These are phyloP conservation scores for Pholis gunnellus DNA, from an alignment of 2,113 vertebrate genomes.

Conservation along the genomic window DNA sequence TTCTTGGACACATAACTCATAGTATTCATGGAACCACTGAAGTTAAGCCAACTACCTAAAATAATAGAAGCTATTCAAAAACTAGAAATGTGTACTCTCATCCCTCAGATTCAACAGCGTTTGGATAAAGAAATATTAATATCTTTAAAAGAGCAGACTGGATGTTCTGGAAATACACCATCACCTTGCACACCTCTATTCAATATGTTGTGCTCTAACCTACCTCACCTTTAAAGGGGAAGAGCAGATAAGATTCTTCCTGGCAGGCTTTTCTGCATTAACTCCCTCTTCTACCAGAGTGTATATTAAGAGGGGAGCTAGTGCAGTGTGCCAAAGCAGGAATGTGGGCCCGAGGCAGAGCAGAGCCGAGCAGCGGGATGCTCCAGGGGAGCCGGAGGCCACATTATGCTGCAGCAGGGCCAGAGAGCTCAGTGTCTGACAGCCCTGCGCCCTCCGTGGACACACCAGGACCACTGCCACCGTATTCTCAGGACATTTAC, in stretches of 20 bases:
- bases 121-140: slow-evolving; percentile 46
- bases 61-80: slow-evolving; percentile 60
- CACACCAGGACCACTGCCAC: slow-evolving; percentile 82
- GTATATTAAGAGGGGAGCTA: slow-evolving; percentile 82
- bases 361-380: slow-evolving; percentile 63
- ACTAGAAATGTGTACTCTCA: slow-evolving; percentile 39
- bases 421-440: slow-evolving; percentile 77
- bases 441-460: slow-evolving; percentile 77
- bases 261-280: slow-evolving; percentile 77
- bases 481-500: slow-evolving; percentile 87
- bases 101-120: slow-evolving; percentile 40
- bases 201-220: slow-evolving; percentile 44
- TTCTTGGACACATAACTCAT: slow-evolving; percentile 77
- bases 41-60: slow-evolving; percentile 69
- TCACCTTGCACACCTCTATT: slow-evolving; percentile 43
- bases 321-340: slow-evolving; percentile 74
- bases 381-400: slow-evolving; percentile 76
- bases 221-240: slow-evolving; percentile 53
- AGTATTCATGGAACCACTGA: slow-evolving; percentile 60
- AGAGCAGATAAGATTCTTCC: slow-evolving; percentile 69
- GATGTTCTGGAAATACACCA: slow-evolving; percentile 32
- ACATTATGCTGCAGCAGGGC: slow-evolving; percentile 79
- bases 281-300: slow-evolving; percentile 75
- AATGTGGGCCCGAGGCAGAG: slow-evolving; percentile 74
- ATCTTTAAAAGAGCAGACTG: slow-evolving; percentile 31